phyloP scores from a whole-genome alignment of 2,888 invertebrate genomes.

The Calliopum simillimum region DNA sequence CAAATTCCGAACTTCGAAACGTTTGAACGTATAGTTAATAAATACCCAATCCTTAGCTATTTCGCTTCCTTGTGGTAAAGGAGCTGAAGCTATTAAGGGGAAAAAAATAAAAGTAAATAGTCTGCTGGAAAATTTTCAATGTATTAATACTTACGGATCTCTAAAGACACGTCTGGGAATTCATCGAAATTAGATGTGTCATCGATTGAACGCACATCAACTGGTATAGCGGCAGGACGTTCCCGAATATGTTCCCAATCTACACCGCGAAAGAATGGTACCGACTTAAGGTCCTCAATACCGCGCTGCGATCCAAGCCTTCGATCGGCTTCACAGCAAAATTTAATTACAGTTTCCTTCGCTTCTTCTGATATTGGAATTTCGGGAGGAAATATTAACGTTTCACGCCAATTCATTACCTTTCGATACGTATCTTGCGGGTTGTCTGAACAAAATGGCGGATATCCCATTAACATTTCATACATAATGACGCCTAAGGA shows the following conservation, averaged over 20 bases:
- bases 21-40: conserved; percentile 99
- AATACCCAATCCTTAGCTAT: conserved; percentile 99
- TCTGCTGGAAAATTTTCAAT: not conserved
- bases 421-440: conserved; percentile 73
- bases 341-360: conserved; percentile 92
- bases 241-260: conserved; percentile 99
- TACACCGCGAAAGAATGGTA: conserved; percentile 95
- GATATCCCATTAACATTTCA: conserved; percentile 99
- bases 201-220: conserved; percentile 98
- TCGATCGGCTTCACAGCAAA: conserved; percentile 96
- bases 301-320: conserved; percentile 91
- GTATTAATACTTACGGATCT: conserved; percentile 86
- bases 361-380: conserved; percentile 99
- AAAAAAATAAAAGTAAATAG: not conserved
- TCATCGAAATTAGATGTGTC: conserved; percentile 99
- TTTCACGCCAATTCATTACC: conserved; percentile 99
- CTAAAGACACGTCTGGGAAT: conserved; percentile 98
- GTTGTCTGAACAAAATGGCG: conserved; percentile 98
- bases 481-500: conserved; percentile 99
- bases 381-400: conserved; percentile 98
- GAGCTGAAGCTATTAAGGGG: conserved; percentile 79
- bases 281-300: conserved; percentile 92
- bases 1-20: conserved; percentile 84
- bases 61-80: conserved; percentile 90
- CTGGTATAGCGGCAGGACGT: conserved; percentile 96